Percentiles rank a stretch among this genome's conserved stretches.
Conservation (phyloP, 2,797 vertebrate species). For the Monodelphis domestica region DNA sequence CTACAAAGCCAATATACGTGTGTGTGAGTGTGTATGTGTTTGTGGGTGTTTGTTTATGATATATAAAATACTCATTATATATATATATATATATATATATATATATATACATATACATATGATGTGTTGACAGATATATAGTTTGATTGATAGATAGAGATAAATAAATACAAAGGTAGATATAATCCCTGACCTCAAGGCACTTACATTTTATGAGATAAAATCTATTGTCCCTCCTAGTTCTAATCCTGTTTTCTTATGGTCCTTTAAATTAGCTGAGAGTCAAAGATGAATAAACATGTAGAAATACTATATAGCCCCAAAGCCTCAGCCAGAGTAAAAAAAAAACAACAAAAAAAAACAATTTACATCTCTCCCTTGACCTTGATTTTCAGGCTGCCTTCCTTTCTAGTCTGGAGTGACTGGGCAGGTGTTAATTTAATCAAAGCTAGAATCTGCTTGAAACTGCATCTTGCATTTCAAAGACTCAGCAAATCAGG, state of each 20-base stretch:
- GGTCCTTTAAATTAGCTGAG: neutral
- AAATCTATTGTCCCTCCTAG: neutral
- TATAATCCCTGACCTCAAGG: neutral
- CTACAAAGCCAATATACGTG: neutral
- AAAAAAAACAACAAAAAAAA: constrained; percentile 28
- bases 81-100: neutral
- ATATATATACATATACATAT: too few species aligned
- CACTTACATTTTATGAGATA: neutral
- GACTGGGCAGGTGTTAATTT: constrained; percentile 61
- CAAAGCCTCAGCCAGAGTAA: neutral
- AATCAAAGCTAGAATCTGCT: constrained; percentile 54
- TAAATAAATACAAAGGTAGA: neutral
- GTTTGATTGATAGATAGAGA: too few species aligned
- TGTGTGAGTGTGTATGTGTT: too few species aligned
- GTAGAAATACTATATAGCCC: neutral
- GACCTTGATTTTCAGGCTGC: constrained; percentile 55
- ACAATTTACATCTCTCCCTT: constrained; percentile 18
- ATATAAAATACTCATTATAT: neutral
- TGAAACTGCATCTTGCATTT: constrained; percentile 14
- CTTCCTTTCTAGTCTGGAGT: neutral
- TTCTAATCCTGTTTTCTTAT: neutral
- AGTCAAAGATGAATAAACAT: neutral
- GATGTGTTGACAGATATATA: too few species aligned
- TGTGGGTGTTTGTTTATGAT: neutral
- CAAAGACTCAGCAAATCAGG: constrained; percentile 47